Base-by-base conservation (phyloP, 1,140 invertebrate genomes). In the Venustaconcha ellipsiformis region DNA sequence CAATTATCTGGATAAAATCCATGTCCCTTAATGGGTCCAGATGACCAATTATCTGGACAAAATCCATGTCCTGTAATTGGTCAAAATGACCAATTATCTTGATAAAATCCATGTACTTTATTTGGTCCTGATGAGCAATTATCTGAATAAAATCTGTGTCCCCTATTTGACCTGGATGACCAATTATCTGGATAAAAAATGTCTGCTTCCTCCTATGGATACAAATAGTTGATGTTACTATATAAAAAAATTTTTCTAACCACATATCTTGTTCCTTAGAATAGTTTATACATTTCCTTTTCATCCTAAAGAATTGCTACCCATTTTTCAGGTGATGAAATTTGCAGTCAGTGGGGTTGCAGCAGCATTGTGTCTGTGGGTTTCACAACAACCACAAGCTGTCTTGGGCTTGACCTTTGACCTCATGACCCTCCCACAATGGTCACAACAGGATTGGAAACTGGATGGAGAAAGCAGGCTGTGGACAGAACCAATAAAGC, bases 281-380 rank as follows among this genome's bases (percentile, higher is more conserved):
- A 65, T 23, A 65, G 26, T 15, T 65, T 65, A 14, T 20, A 30
- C 15, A 30, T 23, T 23, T 15, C 18, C 14, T 65, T 65, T 15
- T 8, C 30, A 20, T 65, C 6, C 3, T 3, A 18, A 65, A 65
- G 23, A 15, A 15, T 30, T 15, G 23, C 11, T 20, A 30, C 8
- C 11, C 63, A 11, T 30, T 67, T 70, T 77, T 48, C 70, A 77
- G 75, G 37, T 72, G 6, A 62, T 67, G 26, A 68, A 26, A 20
- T 77, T 67, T 58, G 37, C 59, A 11, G 65, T 77, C 18, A 72
- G 23, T 58, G 23, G 72, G 5, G 67, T 77, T 11, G 75, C 75
- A 18, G 57, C 64, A 60, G 70, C 75, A 13, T 14, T 77, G 15
- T 72, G 70, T 72, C n/a, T 68, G 14, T 77, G 75, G 75, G 72